These are phyloP conservation scores for Paracanthobrama guichenoti DNA, from an alignment of 2,113 vertebrate species.

Conservation along the genomic window DNA sequence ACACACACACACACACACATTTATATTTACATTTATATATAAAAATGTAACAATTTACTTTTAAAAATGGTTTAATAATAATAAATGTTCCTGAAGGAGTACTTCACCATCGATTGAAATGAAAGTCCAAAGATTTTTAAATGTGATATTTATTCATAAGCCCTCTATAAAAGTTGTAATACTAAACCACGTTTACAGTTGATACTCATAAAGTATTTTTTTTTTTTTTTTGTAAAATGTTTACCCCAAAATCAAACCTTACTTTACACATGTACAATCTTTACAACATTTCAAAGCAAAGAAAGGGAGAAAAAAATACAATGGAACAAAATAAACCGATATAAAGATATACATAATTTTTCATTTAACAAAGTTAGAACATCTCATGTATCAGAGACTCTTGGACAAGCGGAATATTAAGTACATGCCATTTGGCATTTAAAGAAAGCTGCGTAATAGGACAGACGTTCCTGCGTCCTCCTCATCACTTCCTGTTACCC, in stretches of 20 bases:
- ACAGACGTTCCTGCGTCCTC: slow-evolving; percentile 59
- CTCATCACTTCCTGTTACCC: slow-evolving; percentile 53
- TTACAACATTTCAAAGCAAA: slow-evolving; percentile 60
- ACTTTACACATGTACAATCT: slow-evolving; percentile 80
- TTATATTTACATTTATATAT: no score
- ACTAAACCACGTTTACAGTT: slow-evolving; percentile 84
- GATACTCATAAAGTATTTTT: slow-evolving; percentile 76
- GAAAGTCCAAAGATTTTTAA: slow-evolving; percentile 11
- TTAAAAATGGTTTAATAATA: not conserved
- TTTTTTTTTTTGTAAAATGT: slow-evolving; percentile 71
- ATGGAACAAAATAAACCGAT: slow-evolving; percentile 55
- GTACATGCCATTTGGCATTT: slow-evolving; percentile 56
- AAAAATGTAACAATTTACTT: not conserved
- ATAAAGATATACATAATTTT: slow-evolving; percentile 61
- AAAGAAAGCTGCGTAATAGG: slow-evolving; percentile 58
- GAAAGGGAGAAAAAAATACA: slow-evolving; percentile 31
- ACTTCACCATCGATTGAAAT: not conserved
- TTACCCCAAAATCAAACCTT: slow-evolving; percentile 73
- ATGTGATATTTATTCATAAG: slow-evolving; percentile 82
- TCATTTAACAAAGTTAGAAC: slow-evolving; percentile 61
- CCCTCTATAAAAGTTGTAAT: slow-evolving; percentile 83
- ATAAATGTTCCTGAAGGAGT: not conserved
- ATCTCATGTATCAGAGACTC: slow-evolving; percentile 67
- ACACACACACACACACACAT: not conserved
- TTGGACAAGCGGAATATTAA: slow-evolving; percentile 55